Percentiles rank a stretch among this genome's conserved stretches.
Conservation (phyloP, 2,797 vertebrate species). For the Chelonia mydas region DNA sequence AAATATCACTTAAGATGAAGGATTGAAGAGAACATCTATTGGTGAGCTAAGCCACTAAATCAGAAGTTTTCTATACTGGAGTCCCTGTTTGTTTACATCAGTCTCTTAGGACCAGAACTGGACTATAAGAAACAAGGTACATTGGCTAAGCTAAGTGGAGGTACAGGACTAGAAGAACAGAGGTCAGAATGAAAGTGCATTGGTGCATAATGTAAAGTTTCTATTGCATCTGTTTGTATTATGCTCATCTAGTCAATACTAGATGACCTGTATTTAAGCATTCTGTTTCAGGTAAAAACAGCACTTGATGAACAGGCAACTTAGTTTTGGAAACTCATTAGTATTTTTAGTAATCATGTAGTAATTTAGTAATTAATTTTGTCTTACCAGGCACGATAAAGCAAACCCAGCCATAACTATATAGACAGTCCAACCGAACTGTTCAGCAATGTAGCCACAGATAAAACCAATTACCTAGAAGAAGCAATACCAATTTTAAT, state of each 20-base stretch:
- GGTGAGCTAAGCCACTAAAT: no score
- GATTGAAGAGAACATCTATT: neutral
- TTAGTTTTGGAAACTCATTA: neutral
- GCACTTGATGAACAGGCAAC: neutral
- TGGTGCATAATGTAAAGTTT: neutral
- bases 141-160: neutral
- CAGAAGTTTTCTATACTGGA: neutral
- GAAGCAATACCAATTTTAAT: neutral
- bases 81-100: neutral
- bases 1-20: neutral
- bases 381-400: conserved; percentile 93
- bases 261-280: neutral
- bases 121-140: neutral
- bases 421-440: conserved; percentile 98
- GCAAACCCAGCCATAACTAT: conserved; percentile 94
- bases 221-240: neutral
- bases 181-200: neutral
- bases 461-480: conserved; percentile 93
- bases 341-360: neutral
- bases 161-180: neutral
- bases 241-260: neutral
- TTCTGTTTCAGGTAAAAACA: neutral
- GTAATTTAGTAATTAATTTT: neutral
- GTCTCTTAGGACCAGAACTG: neutral
- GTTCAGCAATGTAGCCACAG: conserved; percentile 92